Conservation (phyloP, 2,113 vertebrate genomes). For the Herpetotheres cachinnans region DNA sequence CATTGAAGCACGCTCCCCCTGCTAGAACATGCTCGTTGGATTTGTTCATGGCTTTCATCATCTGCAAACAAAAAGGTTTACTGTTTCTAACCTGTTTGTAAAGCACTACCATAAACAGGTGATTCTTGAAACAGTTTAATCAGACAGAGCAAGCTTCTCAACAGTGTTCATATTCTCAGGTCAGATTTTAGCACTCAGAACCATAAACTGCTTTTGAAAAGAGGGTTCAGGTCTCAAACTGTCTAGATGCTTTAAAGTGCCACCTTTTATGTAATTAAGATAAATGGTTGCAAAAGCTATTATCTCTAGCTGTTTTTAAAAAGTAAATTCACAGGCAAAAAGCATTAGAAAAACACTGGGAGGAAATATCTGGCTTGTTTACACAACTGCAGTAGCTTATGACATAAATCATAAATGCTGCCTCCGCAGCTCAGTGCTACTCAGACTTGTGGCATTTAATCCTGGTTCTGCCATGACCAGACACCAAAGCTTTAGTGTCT, state of each 20-base stretch:
- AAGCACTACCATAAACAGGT: background rate
- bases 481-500: background rate
- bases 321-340: background rate
- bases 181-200: background rate
- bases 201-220: background rate
- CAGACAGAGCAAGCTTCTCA: background rate
- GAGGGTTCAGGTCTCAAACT: background rate
- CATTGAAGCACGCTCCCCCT: constrained; percentile 94
- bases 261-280: background rate
- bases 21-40: constrained; percentile 98
- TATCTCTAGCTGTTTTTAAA: background rate
- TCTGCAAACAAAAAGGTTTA: constrained; percentile 73
- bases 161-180: background rate
- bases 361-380: background rate
- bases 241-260: background rate
- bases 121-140: background rate
- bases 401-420: background rate
- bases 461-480: background rate
- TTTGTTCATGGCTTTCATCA: constrained; percentile 99
- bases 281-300: background rate
- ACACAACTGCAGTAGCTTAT: background rate
- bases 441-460: background rate
- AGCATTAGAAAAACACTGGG: background rate
- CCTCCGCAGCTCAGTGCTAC: background rate
- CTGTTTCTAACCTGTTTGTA: background rate